A percentile compares a stretch with the other conserved stretches of the same genome.
phyloP scores from a whole-genome alignment of 2,797 vertebrate genomes.

The Myotis findleyi region DNA sequence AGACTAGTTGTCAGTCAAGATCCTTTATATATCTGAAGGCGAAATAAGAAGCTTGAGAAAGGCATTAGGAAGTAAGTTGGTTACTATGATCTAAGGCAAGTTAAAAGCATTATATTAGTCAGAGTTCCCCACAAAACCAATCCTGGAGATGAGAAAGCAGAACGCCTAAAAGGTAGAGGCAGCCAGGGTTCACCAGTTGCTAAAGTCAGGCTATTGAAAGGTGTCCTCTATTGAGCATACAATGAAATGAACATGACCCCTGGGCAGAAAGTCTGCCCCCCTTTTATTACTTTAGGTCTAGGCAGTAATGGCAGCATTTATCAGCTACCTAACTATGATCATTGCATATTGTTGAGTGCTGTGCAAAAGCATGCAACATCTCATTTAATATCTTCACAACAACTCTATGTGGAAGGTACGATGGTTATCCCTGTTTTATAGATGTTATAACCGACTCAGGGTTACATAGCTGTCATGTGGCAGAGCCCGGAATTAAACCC shows the following conservation, averaged over 20 bases:
- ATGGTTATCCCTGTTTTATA: neutral
- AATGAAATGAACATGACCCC: neutral
- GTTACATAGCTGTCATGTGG: neutral
- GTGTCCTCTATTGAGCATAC: neutral
- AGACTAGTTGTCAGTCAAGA: neutral
- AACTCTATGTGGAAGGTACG: neutral
- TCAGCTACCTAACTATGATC: neutral
- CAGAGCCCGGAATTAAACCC: neutral
- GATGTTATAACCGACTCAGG: neutral
- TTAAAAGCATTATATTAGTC: neutral
- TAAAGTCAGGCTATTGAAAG: neutral
- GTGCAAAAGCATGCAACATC: neutral
- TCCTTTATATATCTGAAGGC: neutral
- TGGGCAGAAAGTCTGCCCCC: neutral
- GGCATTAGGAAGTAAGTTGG: neutral
- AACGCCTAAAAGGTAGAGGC: neutral
- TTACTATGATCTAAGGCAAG: neutral
- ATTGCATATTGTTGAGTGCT: neutral
- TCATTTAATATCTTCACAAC: neutral
- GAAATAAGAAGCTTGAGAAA: neutral
- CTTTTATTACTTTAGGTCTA: conserved; percentile 14
- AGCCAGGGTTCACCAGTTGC: neutral
- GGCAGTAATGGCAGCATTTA: neutral
- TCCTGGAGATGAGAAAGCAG: neutral
- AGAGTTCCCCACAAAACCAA: neutral